Conservation (phyloP, 2,888 invertebrate genomes). For the Eremobia ochroleuca region DNA sequence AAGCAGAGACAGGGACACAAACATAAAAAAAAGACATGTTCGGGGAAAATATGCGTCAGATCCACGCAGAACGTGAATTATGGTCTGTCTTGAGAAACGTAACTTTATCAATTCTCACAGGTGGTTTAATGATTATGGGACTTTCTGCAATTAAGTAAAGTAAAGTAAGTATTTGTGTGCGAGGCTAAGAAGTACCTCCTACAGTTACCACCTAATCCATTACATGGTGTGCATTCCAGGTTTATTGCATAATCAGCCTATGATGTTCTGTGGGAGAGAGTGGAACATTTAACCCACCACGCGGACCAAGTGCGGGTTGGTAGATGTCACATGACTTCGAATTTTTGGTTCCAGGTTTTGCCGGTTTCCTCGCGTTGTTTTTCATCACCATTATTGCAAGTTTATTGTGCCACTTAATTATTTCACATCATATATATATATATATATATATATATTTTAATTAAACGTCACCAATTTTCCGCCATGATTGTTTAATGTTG, state of each 20-base stretch:
- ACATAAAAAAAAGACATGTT: no score
- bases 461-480: slow-evolving; percentile 17
- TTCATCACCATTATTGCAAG: neutral
- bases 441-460: no score
- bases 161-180: neutral
- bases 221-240: neutral
- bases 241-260: neutral
- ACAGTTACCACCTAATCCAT: no score
- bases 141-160: neutral
- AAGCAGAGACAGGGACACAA: no score
- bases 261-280: neutral
- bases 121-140: neutral
- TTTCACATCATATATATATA: no score
- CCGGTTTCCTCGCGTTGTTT: neutral
- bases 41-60: no score
- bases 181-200: neutral
- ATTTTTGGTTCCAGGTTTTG: neutral
- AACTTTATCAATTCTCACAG: neutral
- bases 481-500: slow-evolving; percentile 14
- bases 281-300: neutral
- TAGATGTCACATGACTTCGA: neutral
- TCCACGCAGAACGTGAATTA: no score
- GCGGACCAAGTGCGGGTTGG: neutral
- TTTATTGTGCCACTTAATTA: no score
- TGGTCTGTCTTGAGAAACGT: neutral